Evolutionary conservation across 2,888 invertebrate genomes (phyloP), one percentile per base, ranked within the genome.

Genomic region (Callyntrura sp.): DNA sequence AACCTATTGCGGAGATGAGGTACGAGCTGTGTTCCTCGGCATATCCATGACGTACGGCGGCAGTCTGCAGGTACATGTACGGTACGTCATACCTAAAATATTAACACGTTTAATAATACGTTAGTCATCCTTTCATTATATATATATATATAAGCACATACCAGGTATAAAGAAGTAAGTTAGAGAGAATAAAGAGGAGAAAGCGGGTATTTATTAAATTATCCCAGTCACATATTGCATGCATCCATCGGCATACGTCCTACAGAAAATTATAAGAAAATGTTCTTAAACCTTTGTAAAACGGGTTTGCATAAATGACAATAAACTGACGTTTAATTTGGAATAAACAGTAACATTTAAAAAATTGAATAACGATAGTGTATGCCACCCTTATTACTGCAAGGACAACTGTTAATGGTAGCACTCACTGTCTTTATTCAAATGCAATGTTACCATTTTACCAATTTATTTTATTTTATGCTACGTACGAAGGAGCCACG

Each of bases 1-100:
- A 96, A 28, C 98, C 98, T 93, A 99, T 97, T 83, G 97, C 96
- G 82, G 98, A 97, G 92, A 98, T 96, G 93, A 98, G 96, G 90
- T 96, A 96, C 5, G 98, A 97, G 4, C 97, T 97, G 79, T 97
- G 96, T 57, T 96, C 96, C 93, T 97, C 97, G 1, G 95, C 95
- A 93, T 97, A 97, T 0, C 96, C 96, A 91, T 96, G 95, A 11
- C 96, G 96, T 51, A 96, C 96, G 95, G 98, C 97, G 94, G 97
- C 97, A 94, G 98, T 98, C 85, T 97, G 97, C 91, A 98, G 95
- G 95, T 98, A 99, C 94, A 99, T 97, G 95, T 99, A 99, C 14
- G 98, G 98, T 88, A 99, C 97, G 94, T 99, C 98, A 95, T 97
- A 98, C 92, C 93, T 93, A 60, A 3, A 35, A 65, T 23, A 70